phyloP scores from a whole-genome alignment of 2,113 vertebrate species.

The Lagopus muta region DNA sequence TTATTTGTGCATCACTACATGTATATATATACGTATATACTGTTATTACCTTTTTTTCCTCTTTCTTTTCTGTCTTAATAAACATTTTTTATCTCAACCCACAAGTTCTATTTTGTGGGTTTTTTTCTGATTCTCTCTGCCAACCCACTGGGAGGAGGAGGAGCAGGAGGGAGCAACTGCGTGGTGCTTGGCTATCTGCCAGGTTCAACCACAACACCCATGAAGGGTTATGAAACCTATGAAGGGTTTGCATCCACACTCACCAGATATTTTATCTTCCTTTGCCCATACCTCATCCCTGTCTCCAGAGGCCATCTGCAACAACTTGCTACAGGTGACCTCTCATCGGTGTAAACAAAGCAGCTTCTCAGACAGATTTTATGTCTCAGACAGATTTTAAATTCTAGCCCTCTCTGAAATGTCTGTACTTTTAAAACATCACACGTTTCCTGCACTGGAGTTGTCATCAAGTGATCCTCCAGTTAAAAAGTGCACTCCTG shows the following conservation, averaged over 20 bases:
- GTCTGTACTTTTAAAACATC: background rate
- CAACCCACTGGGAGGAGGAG: background rate
- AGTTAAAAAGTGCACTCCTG: background rate
- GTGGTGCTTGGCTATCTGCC: background rate
- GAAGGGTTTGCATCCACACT: background rate
- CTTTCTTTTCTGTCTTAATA: background rate
- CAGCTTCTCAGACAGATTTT: background rate
- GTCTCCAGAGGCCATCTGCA: background rate
- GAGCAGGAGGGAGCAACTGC: background rate
- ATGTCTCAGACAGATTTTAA: background rate
- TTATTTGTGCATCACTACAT: background rate
- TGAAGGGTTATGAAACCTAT: background rate
- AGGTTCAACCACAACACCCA: background rate
- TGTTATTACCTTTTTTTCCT: background rate
- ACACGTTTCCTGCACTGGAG: background rate
- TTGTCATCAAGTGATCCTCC: background rate
- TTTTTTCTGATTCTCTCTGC: background rate
- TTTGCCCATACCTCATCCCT: background rate
- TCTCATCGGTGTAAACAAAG: background rate
- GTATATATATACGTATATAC: too few relatives aligned
- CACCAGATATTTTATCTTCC: background rate
- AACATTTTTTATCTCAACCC: background rate
- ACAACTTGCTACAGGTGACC: background rate
- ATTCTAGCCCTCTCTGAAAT: constrained; percentile 2
- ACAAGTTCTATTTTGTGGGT: background rate